Base-by-base conservation (phyloP, 2,797 vertebrate species). In the Paedocypris micromegethes region DNA sequence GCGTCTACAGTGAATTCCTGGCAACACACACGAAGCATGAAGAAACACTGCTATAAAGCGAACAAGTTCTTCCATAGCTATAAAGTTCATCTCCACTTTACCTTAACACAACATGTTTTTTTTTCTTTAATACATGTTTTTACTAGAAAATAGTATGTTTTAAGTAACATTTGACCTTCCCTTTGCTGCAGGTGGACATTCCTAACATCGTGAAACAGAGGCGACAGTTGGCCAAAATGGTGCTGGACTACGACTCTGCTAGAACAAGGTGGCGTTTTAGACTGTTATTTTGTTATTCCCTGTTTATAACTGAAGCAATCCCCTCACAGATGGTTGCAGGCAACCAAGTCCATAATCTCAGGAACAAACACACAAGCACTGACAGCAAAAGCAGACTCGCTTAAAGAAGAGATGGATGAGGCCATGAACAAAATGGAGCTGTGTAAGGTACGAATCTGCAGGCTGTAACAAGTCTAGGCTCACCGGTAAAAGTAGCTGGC, bases 191-290 rank as follows among this genome's bases (percentile, higher is more conserved):
- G 97, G 83, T 93, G 57, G 97, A 99, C 73, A 97, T 99, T 74
- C 97, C 97, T 0, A 98, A 98, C 86, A 96, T 99, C 82, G 92
- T 96, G 81, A 99, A 98, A 78, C 95, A 98, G 87, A 93, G 97
- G 85, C 96, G 97, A 42, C 97, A 99, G 83, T 88, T 99, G 50
- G 91, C 93, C 61, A 98, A 89, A 77, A 68, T 99, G 77, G 97
- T 98, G 69, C 83, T 98, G 83, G 97, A 98, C 88, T 98, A 96
- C 81, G 97, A 98, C 83, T 98, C 97, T 45, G 96, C 96, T 73
- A 89, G 92, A 89, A 91, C 94, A 6, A 93, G 97, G 97, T 97
- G 70, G 81, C 72, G 49, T 44, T 46, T 65, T 51, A 43, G 9
- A 56, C 8, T 6, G 2, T 41, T 3, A 23, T 4, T 8, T 6